phyloP scores from a whole-genome alignment of 2,113 vertebrate species.

The Seriola aureovittata region DNA sequence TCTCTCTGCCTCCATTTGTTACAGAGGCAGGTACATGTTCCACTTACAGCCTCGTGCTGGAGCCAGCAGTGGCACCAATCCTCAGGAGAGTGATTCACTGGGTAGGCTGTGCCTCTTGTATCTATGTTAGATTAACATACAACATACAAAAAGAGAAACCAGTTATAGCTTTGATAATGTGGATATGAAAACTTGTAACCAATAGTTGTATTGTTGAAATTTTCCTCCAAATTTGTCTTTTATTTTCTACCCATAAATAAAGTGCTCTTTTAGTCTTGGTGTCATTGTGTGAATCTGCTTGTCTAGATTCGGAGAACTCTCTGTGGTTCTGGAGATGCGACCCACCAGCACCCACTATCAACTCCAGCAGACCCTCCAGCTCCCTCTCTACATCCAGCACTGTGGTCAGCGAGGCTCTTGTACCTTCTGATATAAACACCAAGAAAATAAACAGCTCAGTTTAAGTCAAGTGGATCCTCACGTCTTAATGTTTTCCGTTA shows the following conservation, averaged over 20 bases:
- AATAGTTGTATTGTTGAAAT: background rate
- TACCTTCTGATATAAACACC: slow-evolving; percentile 2
- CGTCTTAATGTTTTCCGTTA: slow-evolving; percentile 32
- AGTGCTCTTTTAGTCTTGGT: background rate
- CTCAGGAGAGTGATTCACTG: slow-evolving; percentile 45
- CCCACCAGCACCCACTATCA: slow-evolving; percentile 64
- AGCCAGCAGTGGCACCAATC: slow-evolving; percentile 4
- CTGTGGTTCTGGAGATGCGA: slow-evolving; percentile 86
- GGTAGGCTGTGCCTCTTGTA: slow-evolving; percentile 49
- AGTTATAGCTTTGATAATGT: background rate
- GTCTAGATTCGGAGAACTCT: slow-evolving; percentile 89
- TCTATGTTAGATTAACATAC: background rate
- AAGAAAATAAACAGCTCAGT: slow-evolving; percentile 16
- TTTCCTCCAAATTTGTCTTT: accelerated
- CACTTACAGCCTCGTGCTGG: slow-evolving; percentile 70
- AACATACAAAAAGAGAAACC: background rate
- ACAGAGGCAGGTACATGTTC: slow-evolving; percentile 86
- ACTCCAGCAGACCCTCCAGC: slow-evolving; percentile 83
- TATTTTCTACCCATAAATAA: background rate
- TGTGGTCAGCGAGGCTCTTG: slow-evolving; percentile 82
- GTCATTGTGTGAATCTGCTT: slow-evolving; percentile 26
- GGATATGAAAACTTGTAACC: background rate
- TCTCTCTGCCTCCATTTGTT: slow-evolving; percentile 88
- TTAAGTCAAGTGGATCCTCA: slow-evolving; percentile 28
- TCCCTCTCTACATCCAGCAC: slow-evolving; percentile 95